These are phyloP conservation scores for Drosophila pseudotakahashii DNA, from an alignment of 2,888 invertebrate species.

Conservation along the genomic window DNA sequence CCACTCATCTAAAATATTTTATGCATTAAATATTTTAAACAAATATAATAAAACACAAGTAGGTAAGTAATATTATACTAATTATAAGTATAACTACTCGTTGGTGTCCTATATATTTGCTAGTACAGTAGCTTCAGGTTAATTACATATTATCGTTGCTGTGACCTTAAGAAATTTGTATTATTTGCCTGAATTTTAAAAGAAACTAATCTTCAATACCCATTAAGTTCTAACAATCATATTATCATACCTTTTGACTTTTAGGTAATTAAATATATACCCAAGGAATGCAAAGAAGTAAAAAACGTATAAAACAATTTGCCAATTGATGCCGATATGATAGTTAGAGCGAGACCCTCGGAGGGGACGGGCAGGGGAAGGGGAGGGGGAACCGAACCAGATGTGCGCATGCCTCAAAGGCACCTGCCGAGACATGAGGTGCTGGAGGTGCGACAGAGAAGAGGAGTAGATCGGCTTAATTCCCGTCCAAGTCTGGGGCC, in stretches of 20 bases:
- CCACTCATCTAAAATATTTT: too few relatives aligned
- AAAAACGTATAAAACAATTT: slow-evolving; percentile 63
- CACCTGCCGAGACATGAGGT: slow-evolving; percentile 37
- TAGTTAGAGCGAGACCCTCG: slow-evolving; percentile 31
- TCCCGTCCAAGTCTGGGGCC: slow-evolving; percentile 50
- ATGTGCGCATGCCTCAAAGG: slow-evolving; percentile 54
- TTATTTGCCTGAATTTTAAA: too few relatives aligned
- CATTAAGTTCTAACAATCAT: not conserved
- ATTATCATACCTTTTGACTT: not conserved
- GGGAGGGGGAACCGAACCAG: slow-evolving; percentile 26
- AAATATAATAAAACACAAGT: too few relatives aligned
- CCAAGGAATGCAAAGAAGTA: slow-evolving; percentile 36
- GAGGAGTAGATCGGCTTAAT: slow-evolving; percentile 9
- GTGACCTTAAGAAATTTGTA: too few relatives aligned
- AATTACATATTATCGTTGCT: too few relatives aligned
- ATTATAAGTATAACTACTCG: too few relatives aligned
- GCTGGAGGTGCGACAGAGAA: slow-evolving; percentile 7
- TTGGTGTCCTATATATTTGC: too few relatives aligned
- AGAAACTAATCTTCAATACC: not conserved
- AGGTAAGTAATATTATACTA: too few relatives aligned
- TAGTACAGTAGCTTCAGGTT: too few relatives aligned
- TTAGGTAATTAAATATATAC: slow-evolving; percentile 11
- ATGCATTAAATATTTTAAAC: too few relatives aligned
- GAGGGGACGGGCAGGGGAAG: not conserved
- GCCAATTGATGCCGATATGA: slow-evolving; percentile 66